Conservation (phyloP, 2,888 invertebrate species). For the Chrysina gloriosa region DNA sequence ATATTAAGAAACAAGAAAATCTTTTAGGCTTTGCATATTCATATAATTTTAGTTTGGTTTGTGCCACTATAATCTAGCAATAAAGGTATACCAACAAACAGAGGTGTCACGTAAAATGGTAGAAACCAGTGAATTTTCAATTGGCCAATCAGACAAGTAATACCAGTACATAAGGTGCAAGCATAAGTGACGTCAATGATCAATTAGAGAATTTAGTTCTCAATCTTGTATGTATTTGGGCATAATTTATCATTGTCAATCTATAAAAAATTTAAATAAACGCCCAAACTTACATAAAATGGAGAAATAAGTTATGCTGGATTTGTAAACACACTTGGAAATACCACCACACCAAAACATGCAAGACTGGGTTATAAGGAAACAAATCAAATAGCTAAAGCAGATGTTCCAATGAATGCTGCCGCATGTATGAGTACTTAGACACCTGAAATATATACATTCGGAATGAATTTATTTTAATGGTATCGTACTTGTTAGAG, state of each 20-base stretch:
- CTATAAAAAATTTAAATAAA: too few species aligned
- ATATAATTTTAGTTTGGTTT: constrained; percentile 4
- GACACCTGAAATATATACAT: constrained; percentile 40
- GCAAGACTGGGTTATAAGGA: constrained; percentile 41
- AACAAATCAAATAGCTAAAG: constrained; percentile 31
- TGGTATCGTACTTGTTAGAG: background rate
- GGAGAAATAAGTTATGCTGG: constrained; percentile 1
- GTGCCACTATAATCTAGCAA: background rate
- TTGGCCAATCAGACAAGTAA: constrained; percentile 59
- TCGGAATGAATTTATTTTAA: background rate
- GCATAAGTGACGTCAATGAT: constrained; percentile 46
- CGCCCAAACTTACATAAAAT: too few species aligned
- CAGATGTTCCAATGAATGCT: constrained; percentile 17
- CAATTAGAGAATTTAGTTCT: constrained; percentile 3
- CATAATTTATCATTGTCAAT: too few species aligned
- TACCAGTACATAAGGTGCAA: constrained; percentile 51
- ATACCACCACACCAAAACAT: constrained; percentile 48
- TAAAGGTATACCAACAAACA: background rate
- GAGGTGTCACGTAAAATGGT: constrained; percentile 2
- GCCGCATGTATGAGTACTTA: constrained; percentile 10
- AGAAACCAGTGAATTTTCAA: constrained; percentile 26
- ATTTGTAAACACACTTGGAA: constrained; percentile 10
- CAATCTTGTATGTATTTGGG: constrained; percentile 3
- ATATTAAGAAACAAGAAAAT: background rate
- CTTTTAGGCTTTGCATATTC: constrained; percentile 6